These are phyloP conservation scores for Tragelaphus strepsiceros DNA, from an alignment of 2,113 vertebrate genomes.

Conservation along the genomic window DNA sequence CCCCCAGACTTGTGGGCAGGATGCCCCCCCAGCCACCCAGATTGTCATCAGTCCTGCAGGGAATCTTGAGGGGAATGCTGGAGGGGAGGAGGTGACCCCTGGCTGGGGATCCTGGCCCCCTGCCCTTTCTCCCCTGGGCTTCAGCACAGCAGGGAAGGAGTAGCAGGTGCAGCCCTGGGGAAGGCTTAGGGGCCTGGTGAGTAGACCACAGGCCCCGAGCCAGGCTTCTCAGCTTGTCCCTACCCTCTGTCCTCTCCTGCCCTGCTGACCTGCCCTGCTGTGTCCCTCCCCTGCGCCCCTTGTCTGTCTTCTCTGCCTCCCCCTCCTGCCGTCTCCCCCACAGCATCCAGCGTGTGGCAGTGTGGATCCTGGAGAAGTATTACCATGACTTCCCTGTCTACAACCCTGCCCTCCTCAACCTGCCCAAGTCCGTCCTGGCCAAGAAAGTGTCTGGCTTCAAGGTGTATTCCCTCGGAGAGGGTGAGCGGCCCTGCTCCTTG, in stretches of 20 bases:
- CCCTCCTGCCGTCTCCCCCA: conserved; percentile 38
- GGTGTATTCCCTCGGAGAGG: conserved; percentile 95
- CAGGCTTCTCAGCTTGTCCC: conserved; percentile 49
- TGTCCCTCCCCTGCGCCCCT: neutral
- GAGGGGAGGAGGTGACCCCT: neutral
- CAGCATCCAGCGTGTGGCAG: conserved; percentile 95
- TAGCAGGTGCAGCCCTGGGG: neutral
- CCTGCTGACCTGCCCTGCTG: conserved; percentile 46
- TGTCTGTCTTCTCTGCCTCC: conserved; percentile 12
- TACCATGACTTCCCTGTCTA: conserved; percentile 97
- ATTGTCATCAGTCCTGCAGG: neutral
- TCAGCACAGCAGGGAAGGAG: neutral
- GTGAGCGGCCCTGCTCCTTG: conserved; percentile 78
- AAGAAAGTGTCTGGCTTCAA: conserved; percentile 99
- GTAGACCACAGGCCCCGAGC: conserved; percentile 42
- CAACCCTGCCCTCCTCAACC: conserved; percentile 95
- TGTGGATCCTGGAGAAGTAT: conserved; percentile 97
- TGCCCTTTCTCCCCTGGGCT: neutral
- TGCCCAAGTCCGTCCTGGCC: conserved; percentile 95
- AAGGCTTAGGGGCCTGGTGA: conserved; percentile 54
- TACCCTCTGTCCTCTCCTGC: conserved; percentile 37
- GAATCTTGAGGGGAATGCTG: neutral
- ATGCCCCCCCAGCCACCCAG: too few relatives aligned
- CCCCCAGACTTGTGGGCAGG: neutral
- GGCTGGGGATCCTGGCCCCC: neutral